Percentiles rank a stretch among this genome's conserved stretches.
Conservation (phyloP, 2,888 invertebrate species). For the Miltochrista miniata region DNA sequence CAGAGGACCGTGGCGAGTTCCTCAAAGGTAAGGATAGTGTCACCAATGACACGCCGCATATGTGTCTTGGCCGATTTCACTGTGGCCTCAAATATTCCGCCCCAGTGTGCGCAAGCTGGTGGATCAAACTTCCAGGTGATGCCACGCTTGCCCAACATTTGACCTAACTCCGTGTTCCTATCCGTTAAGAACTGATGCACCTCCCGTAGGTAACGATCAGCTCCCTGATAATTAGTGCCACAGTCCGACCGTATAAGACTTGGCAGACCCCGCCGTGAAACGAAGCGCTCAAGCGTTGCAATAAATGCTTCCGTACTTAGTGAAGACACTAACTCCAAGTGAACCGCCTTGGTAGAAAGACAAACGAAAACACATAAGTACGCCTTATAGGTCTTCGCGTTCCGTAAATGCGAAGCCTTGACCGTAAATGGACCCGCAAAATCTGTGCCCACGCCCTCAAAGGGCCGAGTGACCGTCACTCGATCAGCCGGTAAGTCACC, state of each 20-base stretch:
- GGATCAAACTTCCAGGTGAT: constrained; percentile 4
- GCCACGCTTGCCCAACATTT: background rate
- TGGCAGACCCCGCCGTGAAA: background rate
- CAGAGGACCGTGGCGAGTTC: constrained; percentile 8
- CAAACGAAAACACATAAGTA: background rate
- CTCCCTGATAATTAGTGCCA: background rate
- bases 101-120: constrained; percentile 11
- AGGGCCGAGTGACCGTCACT: background rate
- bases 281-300: background rate
- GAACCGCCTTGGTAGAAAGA: background rate
- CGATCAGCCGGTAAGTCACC: background rate
- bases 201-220: background rate
- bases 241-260: background rate
- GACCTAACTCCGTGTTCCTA: background rate
- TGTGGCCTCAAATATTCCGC: constrained; percentile 9
- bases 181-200: background rate
- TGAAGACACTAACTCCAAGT: background rate
- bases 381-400: background rate
- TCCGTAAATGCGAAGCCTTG: background rate
- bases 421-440: background rate
- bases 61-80: constrained; percentile 12
- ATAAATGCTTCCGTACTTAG: background rate
- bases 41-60: constrained; percentile 1
- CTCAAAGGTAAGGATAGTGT: constrained; percentile 8
- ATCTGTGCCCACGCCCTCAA: background rate